Base-by-base conservation (phyloP, 2,888 invertebrate species). In the Chaitophorus viminalis region DNA sequence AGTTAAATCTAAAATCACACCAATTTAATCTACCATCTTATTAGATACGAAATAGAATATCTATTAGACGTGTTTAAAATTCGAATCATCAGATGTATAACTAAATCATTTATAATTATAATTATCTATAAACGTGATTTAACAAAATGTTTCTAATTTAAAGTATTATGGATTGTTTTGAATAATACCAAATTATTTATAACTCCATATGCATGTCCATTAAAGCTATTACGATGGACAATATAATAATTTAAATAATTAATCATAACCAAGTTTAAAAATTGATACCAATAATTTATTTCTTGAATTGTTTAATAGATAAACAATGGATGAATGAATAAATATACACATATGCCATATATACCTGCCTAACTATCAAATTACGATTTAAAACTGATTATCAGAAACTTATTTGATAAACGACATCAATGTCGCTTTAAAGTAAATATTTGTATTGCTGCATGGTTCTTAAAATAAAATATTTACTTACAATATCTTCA, bases 111-210 rank as follows among this genome's bases (percentile, higher is more conserved):
- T 31, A 74, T 74, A 70, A 68, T 82, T 31, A 74, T 74, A 70
- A 46, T 68, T 33, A 82, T 72, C 52, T 82, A 17, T 1, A 54
- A 72, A 82, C 82, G 72, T 72, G 82, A 82, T 72, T 82, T 72
- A 54, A 72, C 9, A 14, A 46, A 46, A 46, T 14, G 1, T 46
- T 46, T 8, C 11, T 9, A 46, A 46, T 14, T 46, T 46, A 46
- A 14, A 46, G 46, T 11, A 14, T 46, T 14, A 46, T 46, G 46
- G 0, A 8, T 46, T 11, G 46, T 46, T 46, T 46, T 46, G 2
- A 1, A 46, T 46, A 14, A 14, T 11, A 46, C 14, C 1, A 46
- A 46, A 14, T 46, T 46, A 46, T 46, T 46, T 46, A 46, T 46
- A 46, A 14, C 14, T 46, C 46, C 46, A 46, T 2, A 14, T 14